phyloP scores from a whole-genome alignment of 2,113 vertebrate genomes.

The Pithys albifrons region DNA sequence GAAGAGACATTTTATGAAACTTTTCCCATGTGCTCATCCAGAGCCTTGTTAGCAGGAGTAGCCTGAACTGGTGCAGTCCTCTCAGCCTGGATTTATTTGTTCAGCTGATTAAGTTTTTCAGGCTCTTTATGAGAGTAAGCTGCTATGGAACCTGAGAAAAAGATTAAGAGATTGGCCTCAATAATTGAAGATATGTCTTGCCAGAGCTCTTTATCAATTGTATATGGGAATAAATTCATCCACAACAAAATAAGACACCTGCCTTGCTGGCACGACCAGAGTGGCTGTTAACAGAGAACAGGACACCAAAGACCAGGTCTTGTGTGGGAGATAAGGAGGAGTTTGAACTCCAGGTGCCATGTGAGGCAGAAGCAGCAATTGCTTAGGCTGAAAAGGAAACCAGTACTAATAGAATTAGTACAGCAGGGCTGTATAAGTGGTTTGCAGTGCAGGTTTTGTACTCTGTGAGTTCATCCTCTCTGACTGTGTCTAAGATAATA shows the following conservation, averaged over 20 bases:
- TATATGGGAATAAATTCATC: neutral
- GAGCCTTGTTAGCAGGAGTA: neutral
- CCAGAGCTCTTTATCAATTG: neutral
- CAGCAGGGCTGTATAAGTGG: neutral
- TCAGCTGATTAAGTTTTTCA: neutral
- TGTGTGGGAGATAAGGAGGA: neutral
- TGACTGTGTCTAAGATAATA: neutral
- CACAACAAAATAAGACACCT: neutral
- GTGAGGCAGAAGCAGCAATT: neutral
- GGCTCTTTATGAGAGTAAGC: neutral
- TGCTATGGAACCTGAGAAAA: neutral
- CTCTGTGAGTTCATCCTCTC: slow-evolving; percentile 2
- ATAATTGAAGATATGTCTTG: neutral
- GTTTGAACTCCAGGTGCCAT: neutral
- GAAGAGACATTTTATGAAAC: neutral
- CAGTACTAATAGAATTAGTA: neutral
- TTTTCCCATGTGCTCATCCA: neutral
- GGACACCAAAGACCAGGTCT: neutral
- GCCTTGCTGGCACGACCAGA: neutral
- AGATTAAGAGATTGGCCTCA: neutral
- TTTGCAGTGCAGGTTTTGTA: neutral
- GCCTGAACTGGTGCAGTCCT: neutral
- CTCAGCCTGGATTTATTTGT: neutral
- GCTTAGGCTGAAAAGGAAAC: neutral
- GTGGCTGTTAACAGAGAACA: neutral